These are phyloP conservation scores for Drosophila repletoides DNA, from an alignment of 1,140 invertebrate genomes.

Conservation along the genomic window DNA sequence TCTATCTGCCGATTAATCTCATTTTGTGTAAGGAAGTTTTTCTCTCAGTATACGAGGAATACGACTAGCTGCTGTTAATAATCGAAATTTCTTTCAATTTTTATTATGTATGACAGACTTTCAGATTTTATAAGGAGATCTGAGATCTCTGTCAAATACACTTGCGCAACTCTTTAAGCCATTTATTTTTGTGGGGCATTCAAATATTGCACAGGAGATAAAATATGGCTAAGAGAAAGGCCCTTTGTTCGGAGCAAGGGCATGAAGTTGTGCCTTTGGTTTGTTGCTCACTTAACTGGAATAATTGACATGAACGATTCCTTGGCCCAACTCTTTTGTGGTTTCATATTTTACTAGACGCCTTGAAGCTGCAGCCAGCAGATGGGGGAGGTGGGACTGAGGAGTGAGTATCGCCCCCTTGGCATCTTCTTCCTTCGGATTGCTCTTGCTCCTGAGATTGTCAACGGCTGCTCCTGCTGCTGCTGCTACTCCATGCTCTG, in stretches of 20 bases:
- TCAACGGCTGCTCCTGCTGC: conserved; percentile 11
- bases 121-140: too few relatives aligned
- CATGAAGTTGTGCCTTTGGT: conserved; percentile 51
- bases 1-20: too few relatives aligned
- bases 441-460: conserved; percentile 21
- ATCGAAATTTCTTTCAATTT: too few relatives aligned
- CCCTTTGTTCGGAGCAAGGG: background rate
- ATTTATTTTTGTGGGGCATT: background rate
- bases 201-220: conserved; percentile 46
- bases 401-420: conserved; percentile 33
- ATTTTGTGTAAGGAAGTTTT: too few relatives aligned
- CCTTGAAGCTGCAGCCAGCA: conserved; percentile 25
- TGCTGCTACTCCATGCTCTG: conserved; percentile 25
- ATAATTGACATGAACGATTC: conserved; percentile 82
- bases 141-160: too few relatives aligned
- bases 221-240: conserved; percentile 19
- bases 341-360: conserved; percentile 76
- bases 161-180: too few relatives aligned
- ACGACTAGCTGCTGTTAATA: too few relatives aligned
- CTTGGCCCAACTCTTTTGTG: conserved; percentile 72
- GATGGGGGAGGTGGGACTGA: too few relatives aligned
- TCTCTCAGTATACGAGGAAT: too few relatives aligned
- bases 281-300: conserved; percentile 81
- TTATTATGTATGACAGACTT: too few relatives aligned
- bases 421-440: conserved; percentile 14